These are phyloP conservation scores for Lepidocyrtinus sp. DNA, from an alignment of 2,888 invertebrate species.

Conservation along the genomic window DNA sequence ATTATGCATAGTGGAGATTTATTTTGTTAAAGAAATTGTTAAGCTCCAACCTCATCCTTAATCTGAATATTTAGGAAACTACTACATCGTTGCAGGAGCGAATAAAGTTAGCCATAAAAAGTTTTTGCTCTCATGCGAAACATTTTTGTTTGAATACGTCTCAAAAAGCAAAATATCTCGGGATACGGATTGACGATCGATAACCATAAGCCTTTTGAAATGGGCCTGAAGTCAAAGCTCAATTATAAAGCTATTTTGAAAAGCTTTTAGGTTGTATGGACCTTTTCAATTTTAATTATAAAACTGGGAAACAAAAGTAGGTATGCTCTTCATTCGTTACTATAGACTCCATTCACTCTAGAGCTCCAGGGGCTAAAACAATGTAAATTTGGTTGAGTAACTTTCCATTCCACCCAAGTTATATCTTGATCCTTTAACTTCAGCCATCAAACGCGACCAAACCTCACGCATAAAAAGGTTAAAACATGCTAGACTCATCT, in stretches of 20 bases:
- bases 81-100: background rate
- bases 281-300: conserved; percentile 1
- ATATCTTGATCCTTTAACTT: background rate
- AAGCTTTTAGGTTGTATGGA: background rate
- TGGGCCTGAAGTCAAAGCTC: background rate
- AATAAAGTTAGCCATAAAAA: conserved; percentile 4
- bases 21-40: background rate
- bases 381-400: no score
- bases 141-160: background rate
- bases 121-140: background rate
- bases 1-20: background rate
- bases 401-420: background rate
- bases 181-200: background rate
- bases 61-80: background rate
- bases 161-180: background rate
- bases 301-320: background rate
- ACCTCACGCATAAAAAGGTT: conserved; percentile 15
- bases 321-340: background rate
- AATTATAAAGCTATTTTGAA: conserved; percentile 6
- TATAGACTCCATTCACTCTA: background rate
- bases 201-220: background rate
- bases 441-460: background rate
- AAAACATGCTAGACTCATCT: background rate
- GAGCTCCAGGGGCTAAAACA: no score
- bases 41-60: background rate